Evolutionary conservation across 2,888 invertebrate species (phyloP).

Genomic region (Trichacis sp.): DNA sequence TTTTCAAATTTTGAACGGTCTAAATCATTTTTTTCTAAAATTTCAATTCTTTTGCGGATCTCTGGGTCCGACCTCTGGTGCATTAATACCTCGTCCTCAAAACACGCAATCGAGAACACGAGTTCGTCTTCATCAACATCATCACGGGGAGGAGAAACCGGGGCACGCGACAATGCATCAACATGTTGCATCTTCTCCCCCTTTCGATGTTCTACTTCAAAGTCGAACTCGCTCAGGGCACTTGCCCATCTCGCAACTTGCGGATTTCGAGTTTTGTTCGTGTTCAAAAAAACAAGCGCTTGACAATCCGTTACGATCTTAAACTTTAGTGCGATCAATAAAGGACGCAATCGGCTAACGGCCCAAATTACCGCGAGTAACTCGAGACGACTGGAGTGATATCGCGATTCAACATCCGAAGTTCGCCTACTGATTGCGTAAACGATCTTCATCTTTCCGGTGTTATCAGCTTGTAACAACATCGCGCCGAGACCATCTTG

Average conservation of each 20-base stretch:
- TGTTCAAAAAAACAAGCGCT: constrained; percentile 40
- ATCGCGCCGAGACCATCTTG: constrained; percentile 30
- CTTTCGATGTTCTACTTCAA: constrained; percentile 8
- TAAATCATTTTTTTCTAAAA: background rate
- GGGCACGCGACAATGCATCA: background rate
- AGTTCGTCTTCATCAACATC: background rate
- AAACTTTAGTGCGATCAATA: constrained; percentile 40
- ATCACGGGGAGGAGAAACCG: background rate
- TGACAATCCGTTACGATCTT: constrained; percentile 45
- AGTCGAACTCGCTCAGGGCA: constrained; percentile 16
- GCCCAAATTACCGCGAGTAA: constrained; percentile 47
- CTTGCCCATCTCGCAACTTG: constrained; percentile 37
- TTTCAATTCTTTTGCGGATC: background rate
- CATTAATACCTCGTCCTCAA: constrained; percentile 1
- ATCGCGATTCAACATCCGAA: constrained; percentile 38
- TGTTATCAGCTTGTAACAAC: constrained; percentile 29
- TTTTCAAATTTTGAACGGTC: background rate
- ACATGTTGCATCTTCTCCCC: background rate
- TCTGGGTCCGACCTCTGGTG: background rate
- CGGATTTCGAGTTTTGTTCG: constrained; percentile 36
- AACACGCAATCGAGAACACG: background rate
- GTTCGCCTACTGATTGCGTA: constrained; percentile 50
- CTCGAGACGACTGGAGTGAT: constrained; percentile 50
- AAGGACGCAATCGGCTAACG: constrained; percentile 23
- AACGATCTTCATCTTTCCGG: constrained; percentile 21